Base-by-base conservation (phyloP, 1,140 invertebrate genomes). In the Drosophila punjabiensis region DNA sequence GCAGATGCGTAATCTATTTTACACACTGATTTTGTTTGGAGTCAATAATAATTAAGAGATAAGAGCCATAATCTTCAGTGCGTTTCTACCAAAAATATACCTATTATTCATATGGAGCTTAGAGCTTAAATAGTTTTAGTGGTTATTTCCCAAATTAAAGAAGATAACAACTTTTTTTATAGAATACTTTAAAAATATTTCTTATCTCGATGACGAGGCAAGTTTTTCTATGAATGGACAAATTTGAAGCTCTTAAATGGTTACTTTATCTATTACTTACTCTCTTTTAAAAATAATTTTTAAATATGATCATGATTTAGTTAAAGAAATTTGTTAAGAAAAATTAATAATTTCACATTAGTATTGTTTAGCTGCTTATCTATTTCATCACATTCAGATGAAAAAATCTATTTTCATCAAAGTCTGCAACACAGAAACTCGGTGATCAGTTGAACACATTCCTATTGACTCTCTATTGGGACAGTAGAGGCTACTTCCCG, bases 401-500 rank as follows among this genome's bases (percentile, higher is more conserved):
- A 55, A 20, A 20, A 2, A 24, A 24, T 24, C 52, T 24, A 16
- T 24, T 37, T 24, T 9, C 13, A 20, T 10, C 1, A 4, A 16
- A 33, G n/a, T 9, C 32, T 8, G 11, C 33, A 18, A 0, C n/a
- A 5, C 5, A 10, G 4, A 2, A 1, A 20, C 32, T 20, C 14
- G 13, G 2, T 13, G 33, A 56, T 37, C 53, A 37, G 18, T 24
- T 11, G 20, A 16, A 16, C 5, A 24, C 8, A 37, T 10, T 56
- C 18, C 5, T 16, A 56, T 24, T 56, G 24, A 53, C 16, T 53
- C 28, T 30, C 35, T 35, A 41, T 48, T 16, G 67, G 47, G 20
- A 13, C 52, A 32, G 48, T 32, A 30, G 37, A 66, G 56, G 43
- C n/a, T 32, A 41, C 20, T 68, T 28, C n/a, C 30, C 32, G 8